Evolutionary conservation across 1,140 invertebrate species (phyloP), one percentile per base, ranked within the genome.

Genomic region (Hyphantria cunea): DNA sequence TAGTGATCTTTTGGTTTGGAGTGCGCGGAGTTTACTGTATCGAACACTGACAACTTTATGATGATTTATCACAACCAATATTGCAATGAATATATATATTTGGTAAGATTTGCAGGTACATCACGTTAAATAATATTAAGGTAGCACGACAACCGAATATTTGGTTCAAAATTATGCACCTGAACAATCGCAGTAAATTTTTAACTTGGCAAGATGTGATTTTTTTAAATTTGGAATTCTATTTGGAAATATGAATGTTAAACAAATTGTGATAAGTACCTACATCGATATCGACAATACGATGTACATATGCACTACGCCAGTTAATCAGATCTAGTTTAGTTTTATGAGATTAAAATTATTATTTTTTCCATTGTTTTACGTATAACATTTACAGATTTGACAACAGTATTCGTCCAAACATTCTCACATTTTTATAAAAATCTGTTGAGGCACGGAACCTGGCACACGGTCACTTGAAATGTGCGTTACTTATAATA

Each of bases 1-100:
- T 44, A 74, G 70, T 76, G 74, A 84, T 80, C 64, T 60, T 72
- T 82, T 84, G 80, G 76, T 86, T 80, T 73, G 54, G 54, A 73
- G 70, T 79, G 74, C 82, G 77, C 78, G 75, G 71, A 73, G 78
- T 77, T 79, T 72, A 69, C 78, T 79, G 72, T 67, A 68, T 80
- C 55, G 73, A 76, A 74, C 50, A 56, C 74, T 70, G 70, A 82
- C 74, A 83, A 78, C 72, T 70, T 75, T 39, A 75, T 82, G 74
- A 84, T 84, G 72, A 78, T 76, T 78, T 78, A 81, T 89, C 84
- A 86, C 84, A 89, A 89, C 86, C 86, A 81, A 84, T 84, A 84
- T 83, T 86, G 82, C 75, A 84, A 84, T 83, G 68, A 82, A 82
- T 70, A 66, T 70, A 62, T 76, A 70, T 75, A 84, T 86, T 85